Conservation (phyloP, 1,140 invertebrate genomes). For the Tetramorium alpestre region DNA sequence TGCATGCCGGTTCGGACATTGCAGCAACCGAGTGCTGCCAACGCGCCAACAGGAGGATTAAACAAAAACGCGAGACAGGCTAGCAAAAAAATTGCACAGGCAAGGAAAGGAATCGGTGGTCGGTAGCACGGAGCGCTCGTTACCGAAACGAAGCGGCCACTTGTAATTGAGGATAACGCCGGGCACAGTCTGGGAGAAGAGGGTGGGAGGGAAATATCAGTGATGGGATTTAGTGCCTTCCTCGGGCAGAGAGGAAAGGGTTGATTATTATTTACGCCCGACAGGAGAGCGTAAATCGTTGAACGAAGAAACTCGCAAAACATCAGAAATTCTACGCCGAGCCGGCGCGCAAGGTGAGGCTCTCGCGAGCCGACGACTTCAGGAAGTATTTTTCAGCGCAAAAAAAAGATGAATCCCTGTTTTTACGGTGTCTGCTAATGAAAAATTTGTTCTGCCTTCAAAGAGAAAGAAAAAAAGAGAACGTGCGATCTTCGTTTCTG, state of each 20-base stretch:
- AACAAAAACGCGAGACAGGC: conserved; percentile 21
- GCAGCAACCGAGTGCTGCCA: conserved; percentile 20
- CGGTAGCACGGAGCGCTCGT: conserved; percentile 64
- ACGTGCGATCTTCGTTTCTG: background rate
- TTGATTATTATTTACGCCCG: conserved; percentile 80
- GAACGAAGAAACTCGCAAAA: conserved; percentile 56
- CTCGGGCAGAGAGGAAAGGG: conserved; percentile 9
- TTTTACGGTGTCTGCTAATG: conserved; percentile 30
- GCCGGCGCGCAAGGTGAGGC: background rate
- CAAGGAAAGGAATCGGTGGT: conserved; percentile 10
- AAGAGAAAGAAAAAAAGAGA: background rate
- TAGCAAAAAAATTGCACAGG: conserved; percentile 48
- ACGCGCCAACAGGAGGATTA: conserved; percentile 25
- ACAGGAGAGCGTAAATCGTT: conserved; percentile 75
- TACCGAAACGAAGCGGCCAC: conserved; percentile 66
- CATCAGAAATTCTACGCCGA: conserved; percentile 46
- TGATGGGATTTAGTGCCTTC: conserved; percentile 62
- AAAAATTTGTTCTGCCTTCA: conserved; percentile 45
- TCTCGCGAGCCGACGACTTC: conserved; percentile 21
- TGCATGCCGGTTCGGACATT: background rate
- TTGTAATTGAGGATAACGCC: conserved; percentile 69
- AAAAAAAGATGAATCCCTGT: background rate
- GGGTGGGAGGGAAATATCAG: conserved; percentile 53
- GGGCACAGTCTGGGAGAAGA: conserved; percentile 10
- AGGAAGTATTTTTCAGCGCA: conserved; percentile 11